phyloP scores from a whole-genome alignment of 1,140 invertebrate genomes.

The Choristoneura fumiferana region DNA sequence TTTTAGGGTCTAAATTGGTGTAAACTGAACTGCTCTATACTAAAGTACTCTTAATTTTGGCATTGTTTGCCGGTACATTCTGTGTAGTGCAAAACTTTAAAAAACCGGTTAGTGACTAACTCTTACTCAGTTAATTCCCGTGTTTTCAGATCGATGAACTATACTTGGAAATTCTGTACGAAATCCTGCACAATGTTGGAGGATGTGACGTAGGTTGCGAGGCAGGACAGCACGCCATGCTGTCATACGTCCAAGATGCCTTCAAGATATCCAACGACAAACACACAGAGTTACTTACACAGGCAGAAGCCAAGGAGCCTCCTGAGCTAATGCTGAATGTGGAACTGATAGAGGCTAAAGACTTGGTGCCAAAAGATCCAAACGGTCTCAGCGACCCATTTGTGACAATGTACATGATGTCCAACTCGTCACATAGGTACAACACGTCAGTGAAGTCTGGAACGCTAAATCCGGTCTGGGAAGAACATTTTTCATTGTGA shows the following conservation, averaged over 20 bases:
- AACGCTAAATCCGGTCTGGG: constrained; percentile 95
- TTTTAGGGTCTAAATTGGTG: too few relatives aligned
- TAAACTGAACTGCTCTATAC: too few relatives aligned
- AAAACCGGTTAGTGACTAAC: neutral
- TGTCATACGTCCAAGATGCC: constrained; percentile 92
- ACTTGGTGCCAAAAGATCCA: constrained; percentile 95
- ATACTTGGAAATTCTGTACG: constrained; percentile 94
- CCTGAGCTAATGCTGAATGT: constrained; percentile 96
- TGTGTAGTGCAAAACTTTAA: neutral
- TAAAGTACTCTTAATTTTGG: too few relatives aligned
- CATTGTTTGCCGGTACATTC: too few relatives aligned
- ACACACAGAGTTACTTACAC: constrained; percentile 83
- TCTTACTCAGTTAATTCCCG: neutral
- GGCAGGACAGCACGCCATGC: constrained; percentile 84
- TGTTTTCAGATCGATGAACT: constrained; percentile 90
- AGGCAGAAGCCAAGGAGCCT: constrained; percentile 88
- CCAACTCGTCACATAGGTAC: constrained; percentile 86
- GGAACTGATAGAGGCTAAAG: constrained; percentile 95
- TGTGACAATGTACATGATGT: constrained; percentile 90
- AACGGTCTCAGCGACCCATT: constrained; percentile 98
- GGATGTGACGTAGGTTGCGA: constrained; percentile 84
- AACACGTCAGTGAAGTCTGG: constrained; percentile 94
- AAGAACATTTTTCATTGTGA: constrained; percentile 98
- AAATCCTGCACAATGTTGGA: constrained; percentile 95
- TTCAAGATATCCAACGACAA: constrained; percentile 90